Evolutionary conservation across 2,113 vertebrate genomes (phyloP), one percentile per base, ranked within the genome.

Genomic region (Laticauda laticaudata): DNA sequence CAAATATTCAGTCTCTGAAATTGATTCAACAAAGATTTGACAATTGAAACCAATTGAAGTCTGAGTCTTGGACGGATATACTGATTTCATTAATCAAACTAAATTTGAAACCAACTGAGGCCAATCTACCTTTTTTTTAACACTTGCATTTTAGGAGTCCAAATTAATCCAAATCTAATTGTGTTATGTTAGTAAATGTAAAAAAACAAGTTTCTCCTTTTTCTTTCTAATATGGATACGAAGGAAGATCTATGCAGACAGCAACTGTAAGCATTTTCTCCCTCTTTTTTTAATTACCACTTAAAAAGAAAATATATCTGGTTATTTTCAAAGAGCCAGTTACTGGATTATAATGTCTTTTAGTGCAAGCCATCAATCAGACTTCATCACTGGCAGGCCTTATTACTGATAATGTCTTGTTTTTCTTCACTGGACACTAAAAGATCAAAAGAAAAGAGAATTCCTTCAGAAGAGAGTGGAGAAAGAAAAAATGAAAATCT

Each of bases 361-460:
- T 96, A 95, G 94, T 95, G 51, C 51, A 92, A 92, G 89, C 94
- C 93, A 94, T 96, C 96, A 95, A 91, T 96, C 93, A 94, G 93
- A 93, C 93, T 90, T 90, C 92, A 91, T 93, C 95, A 0, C 64
- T 59, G 91, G 90, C 92, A 92, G 45, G 92, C 53, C 56, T 61
- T 91, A 0, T 23, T 90, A 51, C 91, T 54, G 90, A 89, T 95
- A 93, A 94, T 0, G 2, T 23, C 20, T 61, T 48, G 61, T 90
- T 59, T 94, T 91, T 91, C 90, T 92, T 93, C 91, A 93, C 94
- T 55, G 92, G 94, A 51, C 54, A 90, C 69, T 89, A 59, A 69
- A 69, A 89, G 95, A 93, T 87, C 86, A 88, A 88, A 87, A 43
- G 54, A 20, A 90, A 23, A 43, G 43, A 89, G 89, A 93, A 93